Conservation (phyloP, 2,888 invertebrate genomes). For the Steromphala cineraria region DNA sequence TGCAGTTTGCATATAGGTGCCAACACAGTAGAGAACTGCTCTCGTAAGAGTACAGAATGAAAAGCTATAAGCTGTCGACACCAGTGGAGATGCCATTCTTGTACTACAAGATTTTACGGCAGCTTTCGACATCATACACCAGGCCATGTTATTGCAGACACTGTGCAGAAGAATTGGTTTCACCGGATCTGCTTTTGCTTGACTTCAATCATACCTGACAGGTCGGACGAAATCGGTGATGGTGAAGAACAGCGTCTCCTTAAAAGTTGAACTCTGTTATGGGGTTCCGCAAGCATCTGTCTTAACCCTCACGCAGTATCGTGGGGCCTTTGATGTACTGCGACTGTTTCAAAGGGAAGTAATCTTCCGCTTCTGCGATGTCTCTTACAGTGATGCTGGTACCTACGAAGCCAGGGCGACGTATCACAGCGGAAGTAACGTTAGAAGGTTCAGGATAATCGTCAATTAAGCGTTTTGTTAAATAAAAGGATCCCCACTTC, state of each 20-base stretch:
- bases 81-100: slow-evolving; percentile 2
- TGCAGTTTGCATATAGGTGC: background rate
- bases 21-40: background rate
- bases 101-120: background rate
- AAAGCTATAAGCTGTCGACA: background rate
- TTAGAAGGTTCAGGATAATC: no score
- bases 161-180: background rate
- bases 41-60: background rate
- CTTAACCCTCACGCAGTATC: no score
- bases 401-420: no score
- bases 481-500: no score
- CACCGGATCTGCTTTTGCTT: background rate
- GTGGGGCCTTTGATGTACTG: no score
- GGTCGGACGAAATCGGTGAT: background rate
- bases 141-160: background rate
- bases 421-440: no score
- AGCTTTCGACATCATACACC: background rate
- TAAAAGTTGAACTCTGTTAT: background rate
- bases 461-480: no score
- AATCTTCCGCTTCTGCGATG: no score
- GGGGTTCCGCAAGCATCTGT: background rate
- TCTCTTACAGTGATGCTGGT: no score
- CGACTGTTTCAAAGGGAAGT: no score
- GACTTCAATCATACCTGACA: background rate
- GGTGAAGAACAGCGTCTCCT: background rate